phyloP scores from a whole-genome alignment of 2,113 vertebrate genomes.

The Corydoras sp. region DNA sequence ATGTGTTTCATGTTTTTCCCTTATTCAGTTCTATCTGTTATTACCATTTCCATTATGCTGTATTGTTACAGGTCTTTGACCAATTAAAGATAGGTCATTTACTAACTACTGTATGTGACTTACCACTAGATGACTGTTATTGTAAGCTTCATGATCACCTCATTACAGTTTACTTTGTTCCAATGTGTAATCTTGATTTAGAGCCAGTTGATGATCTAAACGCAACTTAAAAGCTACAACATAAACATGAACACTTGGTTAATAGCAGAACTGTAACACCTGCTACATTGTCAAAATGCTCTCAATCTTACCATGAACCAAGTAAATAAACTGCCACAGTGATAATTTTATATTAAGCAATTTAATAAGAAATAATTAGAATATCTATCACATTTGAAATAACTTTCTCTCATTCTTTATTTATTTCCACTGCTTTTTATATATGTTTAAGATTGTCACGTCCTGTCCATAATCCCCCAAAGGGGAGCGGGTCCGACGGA shows the following conservation, averaged over 20 bases:
- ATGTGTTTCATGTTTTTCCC: too few relatives aligned
- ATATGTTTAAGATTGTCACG: background rate
- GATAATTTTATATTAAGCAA: too few relatives aligned
- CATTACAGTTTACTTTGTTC: conserved; percentile 59
- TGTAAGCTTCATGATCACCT: conserved; percentile 51
- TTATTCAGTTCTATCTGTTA: too few relatives aligned
- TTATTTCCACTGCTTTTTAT: too few relatives aligned
- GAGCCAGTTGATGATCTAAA: conserved; percentile 62
- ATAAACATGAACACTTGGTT: conserved; percentile 61
- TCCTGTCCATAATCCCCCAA: too few relatives aligned
- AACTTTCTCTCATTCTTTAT: too few relatives aligned
- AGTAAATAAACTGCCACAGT: too few relatives aligned
- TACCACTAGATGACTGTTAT: background rate
- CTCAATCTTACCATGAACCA: background rate
- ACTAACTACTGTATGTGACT: conserved; percentile 25
- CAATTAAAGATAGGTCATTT: too few relatives aligned
- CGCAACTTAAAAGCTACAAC: conserved; percentile 60
- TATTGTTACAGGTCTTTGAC: too few relatives aligned
- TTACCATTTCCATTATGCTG: too few relatives aligned
- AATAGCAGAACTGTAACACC: conserved; percentile 59
- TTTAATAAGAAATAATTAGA: background rate
- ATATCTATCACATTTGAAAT: too few relatives aligned
- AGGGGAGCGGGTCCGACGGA: too few relatives aligned
- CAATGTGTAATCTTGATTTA: conserved; percentile 57
- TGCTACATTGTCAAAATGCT: conserved; percentile 8